Conservation (phyloP, 2,113 vertebrate genomes). For the Elaphurus davidianus region DNA sequence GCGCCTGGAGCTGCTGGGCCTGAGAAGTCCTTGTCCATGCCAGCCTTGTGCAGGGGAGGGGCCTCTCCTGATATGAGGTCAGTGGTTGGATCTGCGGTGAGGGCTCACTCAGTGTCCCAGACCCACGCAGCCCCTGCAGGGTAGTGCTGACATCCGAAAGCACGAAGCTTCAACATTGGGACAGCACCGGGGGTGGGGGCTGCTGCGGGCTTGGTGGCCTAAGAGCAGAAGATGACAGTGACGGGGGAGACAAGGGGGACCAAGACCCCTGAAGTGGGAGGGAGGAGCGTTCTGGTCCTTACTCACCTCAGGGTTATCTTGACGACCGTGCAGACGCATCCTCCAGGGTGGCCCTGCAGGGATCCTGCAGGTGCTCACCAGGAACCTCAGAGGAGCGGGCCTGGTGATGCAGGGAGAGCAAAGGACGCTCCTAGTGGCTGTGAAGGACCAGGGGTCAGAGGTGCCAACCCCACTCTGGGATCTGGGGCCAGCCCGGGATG, state of each 20-base stretch:
- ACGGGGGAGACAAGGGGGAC: neutral
- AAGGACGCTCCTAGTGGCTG: neutral
- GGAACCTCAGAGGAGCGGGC: neutral
- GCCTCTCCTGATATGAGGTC: neutral
- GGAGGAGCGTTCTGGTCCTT: neutral
- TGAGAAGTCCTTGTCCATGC: neutral
- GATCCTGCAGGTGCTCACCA: neutral
- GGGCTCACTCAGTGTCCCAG: neutral
- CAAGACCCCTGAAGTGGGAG: neutral
- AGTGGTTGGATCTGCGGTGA: neutral
- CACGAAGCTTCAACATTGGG: neutral
- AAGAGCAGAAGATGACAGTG: neutral
- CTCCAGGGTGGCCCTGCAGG: neutral
- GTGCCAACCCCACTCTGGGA: neutral
- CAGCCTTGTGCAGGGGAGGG: neutral
- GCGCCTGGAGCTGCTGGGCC: neutral
- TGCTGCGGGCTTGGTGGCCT: neutral
- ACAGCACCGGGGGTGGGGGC: neutral
- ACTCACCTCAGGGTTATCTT: neutral
- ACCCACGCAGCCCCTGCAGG: rapidly evolving
- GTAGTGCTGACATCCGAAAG: too few relatives aligned
- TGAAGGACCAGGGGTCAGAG: neutral
- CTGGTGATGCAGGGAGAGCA: neutral
- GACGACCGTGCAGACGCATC: rapidly evolving
- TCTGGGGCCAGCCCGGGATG: neutral